Base-by-base conservation (phyloP, 2,888 invertebrate genomes). In the Cerceris ruficornis region DNA sequence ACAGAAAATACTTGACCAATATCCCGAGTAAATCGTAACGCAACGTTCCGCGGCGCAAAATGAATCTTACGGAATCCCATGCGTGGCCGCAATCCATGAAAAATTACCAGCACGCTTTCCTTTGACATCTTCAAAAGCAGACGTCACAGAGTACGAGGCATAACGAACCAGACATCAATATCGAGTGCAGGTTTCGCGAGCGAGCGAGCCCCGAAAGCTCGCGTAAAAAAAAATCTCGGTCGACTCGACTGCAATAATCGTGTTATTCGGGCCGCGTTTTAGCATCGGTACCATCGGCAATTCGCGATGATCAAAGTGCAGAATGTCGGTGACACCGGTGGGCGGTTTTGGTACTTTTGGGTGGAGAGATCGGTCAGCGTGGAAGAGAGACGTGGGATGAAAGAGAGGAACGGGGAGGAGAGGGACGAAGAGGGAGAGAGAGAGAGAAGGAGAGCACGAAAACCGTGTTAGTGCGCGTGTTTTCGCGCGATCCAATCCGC, bases 401-500 rank as follows among this genome's bases (percentile, higher is more conserved):
- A 70, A 42, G 66, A 62, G 58, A 54, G 49, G 28, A 28, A 55
- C 69, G 65, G 67, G 65, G 49, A 14, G 52, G 61, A 58, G 71
- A 71, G 70, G 80, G 60, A 57, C 64, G 88, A 75, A 85, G 88
- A 88, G n/a, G n/a, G n/a, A n/a, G n/a, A 61, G 58, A 57, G 49
- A 54, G 71, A 67, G 67, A 64, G 49, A 14, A 52, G 64, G 60
- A 72, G 73, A 71, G 80, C 60, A 57, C 64, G 88, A 75, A 86
- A 88, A 88, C 82, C 66, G 82, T 66, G 82, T 88, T 88, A 86
- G 80, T 79, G 85, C 87, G 81, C 82, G 85, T 85, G 87, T 89
- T 89, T 89, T 89, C 88, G 88, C 87, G 87, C 89, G 85, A 88
- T 87, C 83, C 87, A 88, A 89, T 90, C 88, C 88, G 84, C 83